phyloP scores from a whole-genome alignment of 2,113 vertebrate genomes.

The Albula goreensis region DNA sequence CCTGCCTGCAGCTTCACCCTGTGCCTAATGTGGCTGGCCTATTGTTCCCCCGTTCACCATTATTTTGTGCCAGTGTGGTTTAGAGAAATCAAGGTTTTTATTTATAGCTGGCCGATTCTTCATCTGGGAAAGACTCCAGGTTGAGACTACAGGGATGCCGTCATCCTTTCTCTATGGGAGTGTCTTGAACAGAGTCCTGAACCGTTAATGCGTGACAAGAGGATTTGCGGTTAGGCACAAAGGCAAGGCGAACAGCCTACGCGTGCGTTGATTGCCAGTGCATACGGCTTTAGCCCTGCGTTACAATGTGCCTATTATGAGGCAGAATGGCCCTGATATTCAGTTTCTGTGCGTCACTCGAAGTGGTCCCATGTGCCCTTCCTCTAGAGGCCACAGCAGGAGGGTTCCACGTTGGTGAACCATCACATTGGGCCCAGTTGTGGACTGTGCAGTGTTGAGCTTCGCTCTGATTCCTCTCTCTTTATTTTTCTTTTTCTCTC shows the following conservation, averaged over 20 bases:
- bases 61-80: slow-evolving; percentile 9
- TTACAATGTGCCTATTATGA: background rate
- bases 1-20: background rate
- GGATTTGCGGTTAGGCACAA: background rate
- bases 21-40: background rate
- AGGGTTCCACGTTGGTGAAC: background rate
- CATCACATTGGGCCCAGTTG: background rate
- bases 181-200: background rate
- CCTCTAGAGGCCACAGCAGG: background rate
- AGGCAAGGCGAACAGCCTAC: background rate
- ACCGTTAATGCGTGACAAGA: background rate
- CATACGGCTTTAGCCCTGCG: background rate
- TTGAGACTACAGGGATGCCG: slow-evolving; percentile 15
- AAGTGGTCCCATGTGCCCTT: background rate
- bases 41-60: background rate
- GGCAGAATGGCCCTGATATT: background rate
- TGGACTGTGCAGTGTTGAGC: background rate
- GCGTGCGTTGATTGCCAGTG: background rate
- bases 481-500: background rate
- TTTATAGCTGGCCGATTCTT: slow-evolving; percentile 22
- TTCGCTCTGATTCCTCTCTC: background rate
- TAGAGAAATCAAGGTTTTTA: slow-evolving; percentile 6
- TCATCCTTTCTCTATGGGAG: background rate
- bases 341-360: background rate
- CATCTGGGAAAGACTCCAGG: slow-evolving; percentile 10